phyloP scores from a whole-genome alignment of 2,797 vertebrate genomes.

The Adelosebastes latens region DNA sequence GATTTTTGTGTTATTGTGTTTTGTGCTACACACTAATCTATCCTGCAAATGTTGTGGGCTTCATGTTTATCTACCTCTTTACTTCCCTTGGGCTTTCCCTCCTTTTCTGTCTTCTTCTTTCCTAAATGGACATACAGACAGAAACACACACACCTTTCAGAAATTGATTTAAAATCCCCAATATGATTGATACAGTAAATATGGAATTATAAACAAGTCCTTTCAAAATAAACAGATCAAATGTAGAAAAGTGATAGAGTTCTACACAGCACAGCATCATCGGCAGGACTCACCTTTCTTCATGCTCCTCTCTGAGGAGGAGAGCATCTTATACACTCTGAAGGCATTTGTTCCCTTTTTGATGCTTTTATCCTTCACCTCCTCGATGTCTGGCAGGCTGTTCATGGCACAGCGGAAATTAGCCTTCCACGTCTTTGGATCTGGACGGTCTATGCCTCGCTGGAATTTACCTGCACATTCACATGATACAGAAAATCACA shows the following conservation, averaged over 20 bases:
- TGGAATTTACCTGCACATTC: conserved; percentile 89
- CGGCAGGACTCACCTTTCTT: conserved; percentile 89
- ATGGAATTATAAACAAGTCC: background rate
- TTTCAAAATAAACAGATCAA: background rate
- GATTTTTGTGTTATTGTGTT: background rate
- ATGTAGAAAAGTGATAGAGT: background rate
- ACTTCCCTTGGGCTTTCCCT: conserved; percentile 84
- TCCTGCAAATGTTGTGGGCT: background rate
- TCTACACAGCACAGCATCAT: background rate
- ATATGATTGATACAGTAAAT: background rate
- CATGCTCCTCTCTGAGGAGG: conserved; percentile 87
- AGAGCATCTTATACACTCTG: conserved; percentile 96
- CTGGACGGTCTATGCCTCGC: conserved; percentile 90
- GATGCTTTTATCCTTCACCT: conserved; percentile 98
- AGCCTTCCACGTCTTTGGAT: conserved; percentile 99
- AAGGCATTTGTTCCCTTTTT: conserved; percentile 99
- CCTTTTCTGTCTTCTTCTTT: conserved; percentile 94
- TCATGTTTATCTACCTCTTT: conserved; percentile 73
- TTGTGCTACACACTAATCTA: background rate
- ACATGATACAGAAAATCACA: background rate
- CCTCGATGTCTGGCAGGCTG: conserved; percentile 98
- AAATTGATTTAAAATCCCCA: background rate
- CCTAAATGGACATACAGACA: conserved; percentile 74
- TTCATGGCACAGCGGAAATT: conserved; percentile 99
- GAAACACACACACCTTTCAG: background rate